A percentile compares a stretch with the other conserved stretches of the same genome.
Conservation (phyloP, 2,113 vertebrate species). For the Brevimyrus niger region DNA sequence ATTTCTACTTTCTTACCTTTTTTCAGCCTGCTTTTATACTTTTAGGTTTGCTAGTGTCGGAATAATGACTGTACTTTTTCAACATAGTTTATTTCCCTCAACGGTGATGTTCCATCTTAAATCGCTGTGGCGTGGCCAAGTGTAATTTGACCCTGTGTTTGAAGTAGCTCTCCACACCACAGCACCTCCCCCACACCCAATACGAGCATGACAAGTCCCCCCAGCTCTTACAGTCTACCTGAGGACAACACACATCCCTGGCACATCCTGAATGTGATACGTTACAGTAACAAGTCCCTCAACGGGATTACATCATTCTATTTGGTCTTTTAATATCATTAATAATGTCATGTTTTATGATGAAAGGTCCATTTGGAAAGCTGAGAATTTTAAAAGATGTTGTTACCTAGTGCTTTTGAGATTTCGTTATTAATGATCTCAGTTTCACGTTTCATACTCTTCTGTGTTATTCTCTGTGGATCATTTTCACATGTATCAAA, state of each 20-base stretch:
- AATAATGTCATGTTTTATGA: background rate
- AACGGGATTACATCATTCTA: background rate
- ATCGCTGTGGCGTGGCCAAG: background rate
- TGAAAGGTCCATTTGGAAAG: background rate
- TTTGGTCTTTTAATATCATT: background rate
- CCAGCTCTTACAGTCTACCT: background rate
- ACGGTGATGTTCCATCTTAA: background rate
- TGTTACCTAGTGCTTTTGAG: background rate
- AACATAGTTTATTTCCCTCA: slow-evolving; percentile 33
- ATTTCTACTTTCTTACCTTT: slow-evolving; percentile 53
- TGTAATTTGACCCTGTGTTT: background rate
- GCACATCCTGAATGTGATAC: background rate
- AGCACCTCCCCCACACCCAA: background rate
- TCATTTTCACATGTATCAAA: background rate
- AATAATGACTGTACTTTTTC: slow-evolving; percentile 34
- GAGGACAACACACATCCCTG: background rate
- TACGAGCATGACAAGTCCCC: background rate
- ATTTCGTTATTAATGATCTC: background rate
- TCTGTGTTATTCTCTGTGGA: background rate
- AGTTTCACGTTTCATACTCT: background rate
- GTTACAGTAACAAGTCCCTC: background rate
- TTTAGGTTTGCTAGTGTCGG: slow-evolving; percentile 31
- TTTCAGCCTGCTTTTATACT: slow-evolving; percentile 30
- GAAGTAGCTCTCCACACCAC: background rate
- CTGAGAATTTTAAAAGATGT: background rate